Evolutionary conservation across 2,797 vertebrate species (phyloP).

Genomic region (Monodelphis domestica): DNA sequence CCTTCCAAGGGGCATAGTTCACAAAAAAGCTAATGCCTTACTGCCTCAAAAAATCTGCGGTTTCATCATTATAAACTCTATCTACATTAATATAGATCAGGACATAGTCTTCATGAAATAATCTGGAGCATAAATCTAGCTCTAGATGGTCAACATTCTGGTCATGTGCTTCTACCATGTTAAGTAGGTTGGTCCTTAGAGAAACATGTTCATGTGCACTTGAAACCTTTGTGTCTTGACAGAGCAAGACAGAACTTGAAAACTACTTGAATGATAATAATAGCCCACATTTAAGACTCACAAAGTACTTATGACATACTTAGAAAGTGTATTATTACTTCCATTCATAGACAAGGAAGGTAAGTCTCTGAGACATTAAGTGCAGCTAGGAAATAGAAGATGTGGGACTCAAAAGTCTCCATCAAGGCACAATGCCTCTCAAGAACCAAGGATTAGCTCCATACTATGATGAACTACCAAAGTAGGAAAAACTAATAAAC

Average conservation of each 20-base stretch:
- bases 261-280: neutral
- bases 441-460: neutral
- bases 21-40: neutral
- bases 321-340: neutral
- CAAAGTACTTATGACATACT: neutral
- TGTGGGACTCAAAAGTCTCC: neutral
- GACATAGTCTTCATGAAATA: neutral
- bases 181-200: neutral
- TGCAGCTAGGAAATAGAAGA: neutral
- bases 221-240: neutral
- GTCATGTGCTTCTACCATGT: neutral
- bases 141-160: neutral
- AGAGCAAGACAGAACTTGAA: neutral
- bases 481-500: neutral
- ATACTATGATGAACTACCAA: neutral
- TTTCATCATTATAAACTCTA: neutral
- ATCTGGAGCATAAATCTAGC: neutral
- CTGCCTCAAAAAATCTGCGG: neutral
- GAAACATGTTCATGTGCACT: neutral
- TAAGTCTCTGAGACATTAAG: neutral
- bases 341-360: neutral
- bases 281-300: neutral
- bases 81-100: neutral
- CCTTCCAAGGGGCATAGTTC: neutral
- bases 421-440: neutral